These are phyloP conservation scores for Alloscopus bannaensis DNA, from an alignment of 2,888 invertebrate genomes.

Conservation along the genomic window DNA sequence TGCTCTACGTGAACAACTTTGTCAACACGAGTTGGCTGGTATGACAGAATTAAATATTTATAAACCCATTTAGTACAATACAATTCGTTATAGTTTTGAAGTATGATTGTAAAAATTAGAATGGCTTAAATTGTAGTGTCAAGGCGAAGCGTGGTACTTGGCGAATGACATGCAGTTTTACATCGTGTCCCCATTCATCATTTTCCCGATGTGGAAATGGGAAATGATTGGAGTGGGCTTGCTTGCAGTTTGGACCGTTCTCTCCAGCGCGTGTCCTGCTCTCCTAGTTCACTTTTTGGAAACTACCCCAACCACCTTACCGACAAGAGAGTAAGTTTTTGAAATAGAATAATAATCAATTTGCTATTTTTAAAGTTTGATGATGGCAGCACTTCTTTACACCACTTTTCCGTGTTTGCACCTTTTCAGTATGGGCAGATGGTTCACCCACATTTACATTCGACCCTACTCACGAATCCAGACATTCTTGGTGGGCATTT, in stretches of 20 bases:
- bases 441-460: conserved; percentile 67
- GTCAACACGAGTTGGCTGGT: conserved; percentile 55
- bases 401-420: background rate
- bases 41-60: conserved; percentile 1
- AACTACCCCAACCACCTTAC: conserved; percentile 49
- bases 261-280: conserved; percentile 41
- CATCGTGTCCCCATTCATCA: conserved; percentile 65
- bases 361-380: background rate
- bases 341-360: background rate
- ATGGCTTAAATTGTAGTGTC: conserved; percentile 62
- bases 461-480: conserved; percentile 72
- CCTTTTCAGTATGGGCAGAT: conserved; percentile 30
- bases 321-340: conserved; percentile 60
- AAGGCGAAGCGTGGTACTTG: conserved; percentile 70
- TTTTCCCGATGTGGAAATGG: conserved; percentile 66
- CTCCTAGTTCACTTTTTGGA: conserved; percentile 47
- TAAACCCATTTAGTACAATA: background rate
- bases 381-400: background rate
- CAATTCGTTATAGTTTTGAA: background rate
- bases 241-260: conserved; percentile 76
- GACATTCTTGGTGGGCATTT: conserved; percentile 73
- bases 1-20: conserved; percentile 71
- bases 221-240: conserved; percentile 79
- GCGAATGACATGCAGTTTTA: conserved; percentile 72
- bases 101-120: no score